A percentile compares a stretch with the other conserved stretches of the same genome.
These are phyloP conservation scores for Ceriagrion tenellum DNA, from an alignment of 2,888 invertebrate genomes.

Conservation along the genomic window DNA sequence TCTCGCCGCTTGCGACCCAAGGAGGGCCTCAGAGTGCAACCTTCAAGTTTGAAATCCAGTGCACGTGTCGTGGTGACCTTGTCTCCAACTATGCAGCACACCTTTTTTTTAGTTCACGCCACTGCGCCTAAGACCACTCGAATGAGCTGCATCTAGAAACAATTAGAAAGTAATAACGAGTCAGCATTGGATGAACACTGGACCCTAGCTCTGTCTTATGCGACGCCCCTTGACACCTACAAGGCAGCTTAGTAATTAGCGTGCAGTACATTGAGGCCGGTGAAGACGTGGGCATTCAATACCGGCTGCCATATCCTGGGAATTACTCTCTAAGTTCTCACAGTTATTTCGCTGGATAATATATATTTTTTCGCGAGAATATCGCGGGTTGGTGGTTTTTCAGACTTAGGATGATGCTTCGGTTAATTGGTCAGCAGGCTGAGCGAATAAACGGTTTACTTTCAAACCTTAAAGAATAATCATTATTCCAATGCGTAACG, in stretches of 20 bases:
- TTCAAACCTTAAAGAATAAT: not conserved
- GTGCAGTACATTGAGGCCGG: not conserved
- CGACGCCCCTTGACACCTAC: not conserved
- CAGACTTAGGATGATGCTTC: no score
- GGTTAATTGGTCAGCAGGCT: no score
- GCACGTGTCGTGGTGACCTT: slow-evolving; percentile 7
- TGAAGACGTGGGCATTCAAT: not conserved
- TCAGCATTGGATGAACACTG: not conserved
- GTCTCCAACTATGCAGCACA: slow-evolving; percentile 13
- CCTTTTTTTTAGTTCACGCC: not conserved
- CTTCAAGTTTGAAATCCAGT: slow-evolving; percentile 1
- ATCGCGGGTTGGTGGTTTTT: no score
- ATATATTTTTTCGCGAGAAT: no score
- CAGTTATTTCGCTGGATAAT: not conserved
- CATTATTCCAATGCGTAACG: no score
- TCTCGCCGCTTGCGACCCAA: not conserved
- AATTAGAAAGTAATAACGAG: not conserved
- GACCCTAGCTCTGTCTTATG: not conserved
- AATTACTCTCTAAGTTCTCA: not conserved
- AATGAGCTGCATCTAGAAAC: not conserved
- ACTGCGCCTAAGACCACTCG: not conserved
- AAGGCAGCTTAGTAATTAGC: not conserved
- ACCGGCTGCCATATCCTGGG: not conserved
- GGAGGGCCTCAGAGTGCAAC: not conserved
- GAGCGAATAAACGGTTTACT: not conserved